Conservation (phyloP, 2,888 invertebrate species). For the Callinectes sapidus region DNA sequence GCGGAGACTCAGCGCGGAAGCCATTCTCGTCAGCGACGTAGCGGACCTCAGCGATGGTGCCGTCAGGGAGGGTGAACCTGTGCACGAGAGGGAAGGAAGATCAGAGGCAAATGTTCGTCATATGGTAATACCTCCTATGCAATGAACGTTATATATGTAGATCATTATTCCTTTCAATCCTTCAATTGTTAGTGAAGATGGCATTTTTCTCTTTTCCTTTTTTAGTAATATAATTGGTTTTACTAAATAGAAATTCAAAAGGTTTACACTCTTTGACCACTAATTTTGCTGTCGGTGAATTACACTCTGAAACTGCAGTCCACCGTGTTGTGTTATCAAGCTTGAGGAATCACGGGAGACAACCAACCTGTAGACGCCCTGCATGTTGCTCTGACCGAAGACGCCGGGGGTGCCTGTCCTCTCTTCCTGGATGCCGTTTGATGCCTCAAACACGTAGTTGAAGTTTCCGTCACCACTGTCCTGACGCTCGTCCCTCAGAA, state of each 20-base stretch:
- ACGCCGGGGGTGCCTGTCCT: constrained; percentile 46
- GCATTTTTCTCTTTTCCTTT: too few relatives aligned
- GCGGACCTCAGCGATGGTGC: constrained; percentile 47
- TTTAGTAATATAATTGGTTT: too few relatives aligned
- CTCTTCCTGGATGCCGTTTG: constrained; percentile 60
- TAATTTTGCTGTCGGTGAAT: too few relatives aligned
- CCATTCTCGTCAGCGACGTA: constrained; percentile 64
- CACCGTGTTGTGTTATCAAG: not conserved
- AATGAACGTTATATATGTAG: not conserved
- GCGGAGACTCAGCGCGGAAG: constrained; percentile 57
- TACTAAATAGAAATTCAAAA: too few relatives aligned
- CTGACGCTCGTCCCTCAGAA: constrained; percentile 61
- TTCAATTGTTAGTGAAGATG: too few relatives aligned
- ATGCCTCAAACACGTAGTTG: constrained; percentile 59
- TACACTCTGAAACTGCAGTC: not conserved
- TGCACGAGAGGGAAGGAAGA: not conserved
- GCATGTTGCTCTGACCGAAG: constrained; percentile 44
- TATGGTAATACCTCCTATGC: not conserved
- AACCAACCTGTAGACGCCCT: constrained; percentile 45
- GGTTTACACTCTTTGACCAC: too few relatives aligned
- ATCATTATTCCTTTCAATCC: too few relatives aligned
- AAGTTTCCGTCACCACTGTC: constrained; percentile 64
- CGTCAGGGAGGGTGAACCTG: constrained; percentile 48
- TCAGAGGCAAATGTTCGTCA: not conserved
- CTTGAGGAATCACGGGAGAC: too few relatives aligned